Evolutionary conservation across 2,113 vertebrate genomes (phyloP).

Genomic region (Pterocles gutturalis): DNA sequence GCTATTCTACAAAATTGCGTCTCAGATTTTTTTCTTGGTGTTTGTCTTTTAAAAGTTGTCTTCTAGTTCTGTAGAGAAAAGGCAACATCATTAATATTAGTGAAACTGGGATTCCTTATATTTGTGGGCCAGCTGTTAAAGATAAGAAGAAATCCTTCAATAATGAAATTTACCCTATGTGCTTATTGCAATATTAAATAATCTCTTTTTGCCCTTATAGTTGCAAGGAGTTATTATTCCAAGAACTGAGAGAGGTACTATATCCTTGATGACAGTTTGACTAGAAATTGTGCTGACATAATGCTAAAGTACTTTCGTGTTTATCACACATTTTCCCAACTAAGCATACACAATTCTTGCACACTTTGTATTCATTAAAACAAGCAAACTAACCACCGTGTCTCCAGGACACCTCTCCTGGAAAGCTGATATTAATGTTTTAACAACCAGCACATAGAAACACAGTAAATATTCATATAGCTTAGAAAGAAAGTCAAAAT

Average conservation of each 20-base stretch:
- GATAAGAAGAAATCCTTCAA: conserved; percentile 24
- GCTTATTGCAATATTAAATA: conserved; percentile 29
- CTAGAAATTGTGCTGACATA: conserved; percentile 3
- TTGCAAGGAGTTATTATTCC: background rate
- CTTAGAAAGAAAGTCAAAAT: background rate
- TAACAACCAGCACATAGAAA: background rate
- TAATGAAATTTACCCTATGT: background rate
- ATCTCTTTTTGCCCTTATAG: background rate
- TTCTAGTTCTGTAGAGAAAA: conserved; percentile 32
- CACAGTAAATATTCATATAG: background rate
- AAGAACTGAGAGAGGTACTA: background rate
- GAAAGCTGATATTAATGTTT: background rate
- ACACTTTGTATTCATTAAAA: background rate
- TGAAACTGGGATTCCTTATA: background rate
- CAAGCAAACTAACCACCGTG: background rate
- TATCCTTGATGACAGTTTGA: background rate
- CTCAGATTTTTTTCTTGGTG: background rate
- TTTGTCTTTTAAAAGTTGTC: background rate
- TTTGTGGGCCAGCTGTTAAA: conserved; percentile 7
- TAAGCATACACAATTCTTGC: background rate
- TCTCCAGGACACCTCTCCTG: background rate
- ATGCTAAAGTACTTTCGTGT: background rate
- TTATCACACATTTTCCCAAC: background rate
- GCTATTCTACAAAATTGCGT: background rate
- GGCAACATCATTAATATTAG: background rate